phyloP scores from a whole-genome alignment of 2,888 invertebrate genomes.

The Physocephala rufipes region DNA sequence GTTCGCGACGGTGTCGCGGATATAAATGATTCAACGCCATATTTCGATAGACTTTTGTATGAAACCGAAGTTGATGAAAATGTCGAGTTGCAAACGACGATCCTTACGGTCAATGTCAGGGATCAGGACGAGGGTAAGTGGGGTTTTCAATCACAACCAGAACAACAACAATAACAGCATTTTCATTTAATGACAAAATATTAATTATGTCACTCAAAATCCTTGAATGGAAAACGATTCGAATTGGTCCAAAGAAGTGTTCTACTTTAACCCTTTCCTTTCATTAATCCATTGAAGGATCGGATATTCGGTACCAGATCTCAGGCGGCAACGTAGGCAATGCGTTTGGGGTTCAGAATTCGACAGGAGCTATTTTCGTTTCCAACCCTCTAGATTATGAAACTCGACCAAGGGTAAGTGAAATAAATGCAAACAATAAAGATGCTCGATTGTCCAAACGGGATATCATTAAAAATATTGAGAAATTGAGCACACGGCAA shows the following conservation, averaged over 20 bases:
- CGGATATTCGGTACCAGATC: slow-evolving; percentile 99
- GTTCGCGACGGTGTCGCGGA: slow-evolving; percentile 98
- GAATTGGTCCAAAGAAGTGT: too few species aligned
- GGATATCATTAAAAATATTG: too few species aligned
- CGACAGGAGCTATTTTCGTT: slow-evolving; percentile 97
- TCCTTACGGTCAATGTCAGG: slow-evolving; percentile 97
- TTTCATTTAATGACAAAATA: not conserved
- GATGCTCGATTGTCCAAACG: too few species aligned
- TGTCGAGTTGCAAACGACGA: slow-evolving; percentile 95
- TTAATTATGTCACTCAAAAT: not conserved
- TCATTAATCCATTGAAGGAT: slow-evolving; percentile 73
- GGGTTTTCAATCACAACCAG: not conserved
- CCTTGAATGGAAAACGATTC: not conserved
- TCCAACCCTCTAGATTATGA: slow-evolving; percentile 96
- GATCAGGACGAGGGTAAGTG: slow-evolving; percentile 98
- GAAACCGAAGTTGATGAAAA: slow-evolving; percentile 97
- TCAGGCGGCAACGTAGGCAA: slow-evolving; percentile 98
- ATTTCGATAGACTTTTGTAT: slow-evolving; percentile 95
- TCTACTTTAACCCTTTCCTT: not conserved
- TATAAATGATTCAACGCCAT: slow-evolving; percentile 99
- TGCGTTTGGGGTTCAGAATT: slow-evolving; percentile 96
- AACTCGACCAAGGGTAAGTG: slow-evolving; percentile 91
- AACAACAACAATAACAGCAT: slow-evolving; percentile 65
- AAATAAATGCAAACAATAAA: not conserved
- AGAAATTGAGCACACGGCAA: too few species aligned